Evolutionary conservation across 2,888 invertebrate genomes (phyloP).

Genomic region (Parnassius orleans): DNA sequence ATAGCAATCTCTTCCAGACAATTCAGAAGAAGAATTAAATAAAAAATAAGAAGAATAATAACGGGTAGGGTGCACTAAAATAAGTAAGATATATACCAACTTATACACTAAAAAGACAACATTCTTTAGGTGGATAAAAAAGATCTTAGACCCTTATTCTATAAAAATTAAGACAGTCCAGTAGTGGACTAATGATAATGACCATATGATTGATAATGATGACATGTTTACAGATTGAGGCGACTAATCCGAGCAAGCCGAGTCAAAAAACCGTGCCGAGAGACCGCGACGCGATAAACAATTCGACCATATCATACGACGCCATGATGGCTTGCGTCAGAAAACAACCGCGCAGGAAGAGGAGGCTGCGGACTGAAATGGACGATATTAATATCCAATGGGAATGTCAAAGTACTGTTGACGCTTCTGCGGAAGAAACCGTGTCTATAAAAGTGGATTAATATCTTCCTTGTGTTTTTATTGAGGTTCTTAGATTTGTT

Average conservation of each 20-base stretch:
- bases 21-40: too few relatives aligned
- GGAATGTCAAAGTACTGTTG: conserved; percentile 27
- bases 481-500: background rate
- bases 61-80: too few relatives aligned
- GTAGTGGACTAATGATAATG: too few relatives aligned
- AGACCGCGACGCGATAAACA: conserved; percentile 32
- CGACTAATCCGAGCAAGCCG: background rate
- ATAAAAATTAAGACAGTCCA: too few relatives aligned
- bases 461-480: background rate
- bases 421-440: conserved; percentile 36
- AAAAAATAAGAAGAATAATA: too few relatives aligned
- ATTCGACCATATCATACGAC: conserved; percentile 35
- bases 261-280: conserved; percentile 7
- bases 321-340: conserved; percentile 46
- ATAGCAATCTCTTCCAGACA: too few relatives aligned
- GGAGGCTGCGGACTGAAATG: conserved; percentile 16
- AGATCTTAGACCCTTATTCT: too few relatives aligned
- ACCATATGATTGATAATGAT: too few relatives aligned
- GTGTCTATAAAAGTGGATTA: conserved; percentile 31
- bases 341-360: conserved; percentile 44
- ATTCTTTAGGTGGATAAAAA: too few relatives aligned
- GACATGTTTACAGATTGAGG: conserved; percentile 11
- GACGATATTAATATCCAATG: conserved; percentile 26
- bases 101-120: too few relatives aligned
- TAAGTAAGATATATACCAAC: too few relatives aligned